Evolutionary conservation across 2,888 invertebrate genomes (phyloP).

Genomic region (Pyrrhosoma nymphula): DNA sequence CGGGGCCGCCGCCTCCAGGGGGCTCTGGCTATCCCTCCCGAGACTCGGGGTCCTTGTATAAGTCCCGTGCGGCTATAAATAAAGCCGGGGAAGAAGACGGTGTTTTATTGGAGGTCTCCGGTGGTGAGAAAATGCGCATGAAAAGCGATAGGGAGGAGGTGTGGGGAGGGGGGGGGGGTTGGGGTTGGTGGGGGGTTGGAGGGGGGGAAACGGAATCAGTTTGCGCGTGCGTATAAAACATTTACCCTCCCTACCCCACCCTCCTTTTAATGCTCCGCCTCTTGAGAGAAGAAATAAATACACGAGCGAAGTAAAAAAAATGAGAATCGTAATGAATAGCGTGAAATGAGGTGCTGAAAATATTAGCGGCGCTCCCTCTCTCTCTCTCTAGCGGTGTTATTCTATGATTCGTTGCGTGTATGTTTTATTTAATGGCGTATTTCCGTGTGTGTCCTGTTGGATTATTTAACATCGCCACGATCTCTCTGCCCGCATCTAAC

Average conservation of each 20-base stretch:
- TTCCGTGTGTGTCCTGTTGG: neutral
- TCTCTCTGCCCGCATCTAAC: neutral
- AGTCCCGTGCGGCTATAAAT: conserved; percentile 41
- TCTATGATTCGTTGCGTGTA: neutral
- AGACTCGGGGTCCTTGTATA: neutral
- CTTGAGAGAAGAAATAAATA: conserved; percentile 37
- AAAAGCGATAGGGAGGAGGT: conserved; percentile 3
- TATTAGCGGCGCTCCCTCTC: neutral
- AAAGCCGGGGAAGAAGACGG: neutral
- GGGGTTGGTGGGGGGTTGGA: neutral
- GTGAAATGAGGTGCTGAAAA: conserved; percentile 48
- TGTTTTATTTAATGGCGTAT: conserved; percentile 1
- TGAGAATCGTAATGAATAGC: conserved; percentile 20
- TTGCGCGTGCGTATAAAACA: conserved; percentile 61
- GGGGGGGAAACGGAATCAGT: neutral
- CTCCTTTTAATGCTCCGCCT: conserved; percentile 17
- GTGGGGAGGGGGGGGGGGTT: neutral
- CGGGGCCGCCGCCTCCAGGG: neutral
- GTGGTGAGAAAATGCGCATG: conserved; percentile 35
- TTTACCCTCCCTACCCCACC: neutral
- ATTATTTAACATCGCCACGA: neutral
- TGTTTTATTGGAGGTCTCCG: conserved; percentile 34
- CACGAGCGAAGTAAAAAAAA: neutral
- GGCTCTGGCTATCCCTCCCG: neutral
- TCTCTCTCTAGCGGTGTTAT: neutral